A percentile compares a stretch with the other conserved stretches of the same genome.
Evolutionary conservation across 37 sponge, comb jelly and placozoan species (phyloP).

Genomic region (Halisarca cf. caerulea): DNA sequence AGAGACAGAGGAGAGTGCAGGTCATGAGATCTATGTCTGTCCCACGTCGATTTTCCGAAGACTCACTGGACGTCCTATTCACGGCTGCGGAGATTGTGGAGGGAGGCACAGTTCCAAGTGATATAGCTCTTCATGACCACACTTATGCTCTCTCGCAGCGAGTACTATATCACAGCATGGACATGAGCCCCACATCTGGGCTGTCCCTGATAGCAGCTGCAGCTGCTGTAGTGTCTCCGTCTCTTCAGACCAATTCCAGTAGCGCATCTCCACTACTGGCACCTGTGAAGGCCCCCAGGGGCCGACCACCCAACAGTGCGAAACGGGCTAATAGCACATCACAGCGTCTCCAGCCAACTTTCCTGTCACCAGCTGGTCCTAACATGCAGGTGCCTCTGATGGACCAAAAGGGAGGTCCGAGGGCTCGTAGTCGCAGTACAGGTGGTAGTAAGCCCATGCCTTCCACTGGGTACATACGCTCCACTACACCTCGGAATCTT

Average conservation of each 20-base stretch:
- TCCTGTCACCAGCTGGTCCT: slow-evolving; percentile 75
- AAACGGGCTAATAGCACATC: slow-evolving; percentile 39
- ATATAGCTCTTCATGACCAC: slow-evolving; percentile 82
- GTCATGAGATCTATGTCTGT: background rate
- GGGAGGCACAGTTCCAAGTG: slow-evolving; percentile 50
- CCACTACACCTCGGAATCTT: background rate
- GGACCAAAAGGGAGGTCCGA: slow-evolving; percentile 44
- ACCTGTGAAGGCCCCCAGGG: slow-evolving; percentile 78
- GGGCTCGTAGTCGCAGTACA: slow-evolving; percentile 54
- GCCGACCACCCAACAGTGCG: slow-evolving; percentile 74
- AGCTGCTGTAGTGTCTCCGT: slow-evolving; percentile 83
- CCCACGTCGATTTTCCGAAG: slow-evolving; percentile 25
- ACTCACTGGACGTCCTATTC: slow-evolving; percentile 63
- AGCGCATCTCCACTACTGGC: slow-evolving; percentile 33
- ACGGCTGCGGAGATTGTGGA: slow-evolving; percentile 70
- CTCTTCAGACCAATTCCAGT: slow-evolving; percentile 37
- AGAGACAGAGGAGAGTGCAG: no score
- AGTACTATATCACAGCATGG: slow-evolving; percentile 44
- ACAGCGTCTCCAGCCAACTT: slow-evolving; percentile 56
- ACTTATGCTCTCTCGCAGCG: slow-evolving; percentile 60
- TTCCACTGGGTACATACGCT: background rate
- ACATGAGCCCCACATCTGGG: slow-evolving; percentile 70
- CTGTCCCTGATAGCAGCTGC: slow-evolving; percentile 84
- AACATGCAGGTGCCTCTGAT: slow-evolving; percentile 56
- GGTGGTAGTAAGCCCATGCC: slow-evolving; percentile 46